Evolutionary conservation across 2,888 invertebrate species (phyloP), one percentile per base, ranked within the genome.

Genomic region (Andrena chrysosceles): DNA sequence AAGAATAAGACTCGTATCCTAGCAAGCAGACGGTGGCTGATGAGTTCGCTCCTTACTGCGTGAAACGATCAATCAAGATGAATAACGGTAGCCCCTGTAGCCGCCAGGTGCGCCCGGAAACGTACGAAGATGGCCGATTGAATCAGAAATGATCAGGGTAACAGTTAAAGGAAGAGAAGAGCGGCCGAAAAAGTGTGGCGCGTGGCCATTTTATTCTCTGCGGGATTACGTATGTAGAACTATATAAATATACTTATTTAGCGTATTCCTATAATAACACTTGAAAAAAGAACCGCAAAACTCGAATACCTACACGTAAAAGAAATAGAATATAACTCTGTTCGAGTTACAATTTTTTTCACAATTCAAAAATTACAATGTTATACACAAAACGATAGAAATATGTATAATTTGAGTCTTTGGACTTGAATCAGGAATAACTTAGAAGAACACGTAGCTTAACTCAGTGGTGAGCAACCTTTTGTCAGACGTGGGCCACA

Each of bases 71-170:
- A 81, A 81, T 83, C 82, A 48, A 52, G 68, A 64, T 81, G 76
- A 73, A 77, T 69, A 81, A 84, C 77, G 52, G 60, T 77, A 69
- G 54, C 71, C 76, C 76, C 88, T 66, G 66, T 71, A 42, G 49
- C 54, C 8, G 49, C 59, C 64, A 81, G 75, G 49, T 74, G 67
- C 77, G 77, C 82, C 85, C 91, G 90, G 89, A 90, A 89, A 84
- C 81, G 72, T 85, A 87, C 89, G 91, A 91, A 85, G 87, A 89
- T 85, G 75, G 88, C 90, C 91, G 91, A 91, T 89, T 81, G 89
- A 89, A 87, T 87, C 86, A 66, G 84, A 86, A 88, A 85, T 77
- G 86, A 91, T 86, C 89, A 91, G 90, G 91, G 71, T 81, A 90
- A 68, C 89, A 91, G 87, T 81, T 33, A 16, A 48, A 52, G 72